These are phyloP conservation scores for Pterobdella sp. DNA, from an alignment of 2,888 invertebrate genomes.

Conservation along the genomic window DNA sequence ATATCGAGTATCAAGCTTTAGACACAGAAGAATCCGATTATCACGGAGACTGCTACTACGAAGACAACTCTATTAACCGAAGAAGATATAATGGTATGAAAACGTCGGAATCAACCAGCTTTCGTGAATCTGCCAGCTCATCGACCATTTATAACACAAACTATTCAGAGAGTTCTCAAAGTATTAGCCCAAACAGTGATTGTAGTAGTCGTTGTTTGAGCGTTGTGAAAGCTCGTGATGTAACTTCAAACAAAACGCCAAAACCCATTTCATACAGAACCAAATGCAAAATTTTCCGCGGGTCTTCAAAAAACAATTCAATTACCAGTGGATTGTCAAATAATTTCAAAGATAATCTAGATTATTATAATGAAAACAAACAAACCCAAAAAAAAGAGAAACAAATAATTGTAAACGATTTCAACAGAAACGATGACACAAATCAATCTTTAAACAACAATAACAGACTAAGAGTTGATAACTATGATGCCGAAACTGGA, in stretches of 20 bases:
- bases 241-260: background rate
- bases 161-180: background rate
- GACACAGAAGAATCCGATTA: background rate
- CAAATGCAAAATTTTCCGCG: background rate
- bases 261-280: background rate
- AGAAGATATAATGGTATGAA: background rate
- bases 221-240: background rate
- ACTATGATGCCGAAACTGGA: background rate
- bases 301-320: background rate
- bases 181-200: background rate
- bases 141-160: constrained; percentile 9
- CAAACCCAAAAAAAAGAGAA: background rate
- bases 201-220: constrained; percentile 8
- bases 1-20: background rate
- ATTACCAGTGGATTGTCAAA: background rate
- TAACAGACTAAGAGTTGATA: background rate
- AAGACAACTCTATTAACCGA: background rate
- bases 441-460: background rate
- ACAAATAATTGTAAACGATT: background rate
- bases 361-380: background rate
- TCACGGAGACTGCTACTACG: background rate
- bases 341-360: background rate
- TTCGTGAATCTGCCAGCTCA: background rate
- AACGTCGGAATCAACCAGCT: background rate
- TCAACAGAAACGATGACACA: background rate